These are phyloP conservation scores for Neria commutata DNA, from an alignment of 2,888 invertebrate genomes.

Conservation along the genomic window DNA sequence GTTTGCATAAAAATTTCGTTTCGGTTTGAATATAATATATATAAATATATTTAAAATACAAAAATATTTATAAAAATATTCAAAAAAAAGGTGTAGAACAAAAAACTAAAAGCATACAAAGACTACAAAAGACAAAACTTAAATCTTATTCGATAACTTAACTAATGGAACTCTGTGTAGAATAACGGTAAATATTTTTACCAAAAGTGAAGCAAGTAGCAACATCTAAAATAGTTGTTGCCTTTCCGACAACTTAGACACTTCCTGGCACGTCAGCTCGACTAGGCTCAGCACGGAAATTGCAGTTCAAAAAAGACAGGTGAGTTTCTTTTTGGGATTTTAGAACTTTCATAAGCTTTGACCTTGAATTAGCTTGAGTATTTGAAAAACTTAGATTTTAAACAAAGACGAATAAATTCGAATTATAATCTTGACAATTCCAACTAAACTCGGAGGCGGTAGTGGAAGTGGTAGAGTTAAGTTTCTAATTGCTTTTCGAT, in stretches of 20 bases:
- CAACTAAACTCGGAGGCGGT: too few species aligned
- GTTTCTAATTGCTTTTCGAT: too few species aligned
- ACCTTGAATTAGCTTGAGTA: too few species aligned
- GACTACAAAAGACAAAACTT: slow-evolving; percentile 27
- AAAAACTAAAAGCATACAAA: slow-evolving; percentile 38
- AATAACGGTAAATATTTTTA: slow-evolving; percentile 1
- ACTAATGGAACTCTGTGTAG: slow-evolving; percentile 2
- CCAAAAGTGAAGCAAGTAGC: slow-evolving; percentile 20
- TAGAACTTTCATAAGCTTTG: too few species aligned
- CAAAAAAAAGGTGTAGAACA: slow-evolving; percentile 29
- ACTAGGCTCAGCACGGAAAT: slow-evolving; percentile 42
- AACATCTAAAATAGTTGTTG: background rate
- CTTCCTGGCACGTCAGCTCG: background rate
- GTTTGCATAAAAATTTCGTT: slow-evolving; percentile 61
- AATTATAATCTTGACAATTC: too few species aligned
- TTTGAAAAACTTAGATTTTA: too few species aligned
- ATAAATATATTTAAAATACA: slow-evolving; percentile 32
- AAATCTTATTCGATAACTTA: slow-evolving; percentile 25
- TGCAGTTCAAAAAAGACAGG: slow-evolving; percentile 46
- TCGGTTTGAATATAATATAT: slow-evolving; percentile 47
- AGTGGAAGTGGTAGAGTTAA: too few species aligned
- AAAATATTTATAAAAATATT: slow-evolving; percentile 29
- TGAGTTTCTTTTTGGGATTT: slow-evolving; percentile 29
- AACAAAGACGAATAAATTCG: too few species aligned
- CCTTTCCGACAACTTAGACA: background rate